Evolutionary conservation across 2,797 vertebrate species (phyloP).

Genomic region (Hypotaenidia philippensis): DNA sequence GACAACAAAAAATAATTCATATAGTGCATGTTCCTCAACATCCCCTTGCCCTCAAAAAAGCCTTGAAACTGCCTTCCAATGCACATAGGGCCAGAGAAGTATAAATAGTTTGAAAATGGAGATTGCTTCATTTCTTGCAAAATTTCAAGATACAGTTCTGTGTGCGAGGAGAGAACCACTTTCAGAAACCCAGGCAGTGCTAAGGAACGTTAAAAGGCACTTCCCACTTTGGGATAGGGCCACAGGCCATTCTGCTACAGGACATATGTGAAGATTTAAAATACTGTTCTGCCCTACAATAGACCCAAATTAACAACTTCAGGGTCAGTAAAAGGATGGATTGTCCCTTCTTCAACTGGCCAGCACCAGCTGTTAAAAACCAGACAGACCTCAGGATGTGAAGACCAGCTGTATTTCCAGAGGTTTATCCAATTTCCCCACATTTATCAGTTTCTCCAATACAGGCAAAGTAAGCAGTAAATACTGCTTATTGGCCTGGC

Average conservation of each 20-base stretch:
- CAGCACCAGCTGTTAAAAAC: neutral
- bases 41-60: neutral
- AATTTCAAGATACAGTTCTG: neutral
- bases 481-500: neutral
- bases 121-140: neutral
- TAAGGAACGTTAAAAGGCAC: neutral
- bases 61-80: neutral
- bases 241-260: rapidly evolving
- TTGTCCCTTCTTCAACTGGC: neutral
- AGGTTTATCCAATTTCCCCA: neutral
- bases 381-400: neutral
- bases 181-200: neutral
- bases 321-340: neutral
- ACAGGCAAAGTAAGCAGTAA: neutral
- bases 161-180: neutral
- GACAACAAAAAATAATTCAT: neutral
- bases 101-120: neutral
- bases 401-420: neutral
- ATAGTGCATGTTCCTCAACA: neutral
- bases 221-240: neutral
- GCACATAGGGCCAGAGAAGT: neutral
- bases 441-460: neutral
- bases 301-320: neutral
- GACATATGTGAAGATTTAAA: neutral
- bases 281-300: neutral